Percentiles rank a stretch among this genome's conserved stretches.
Evolutionary conservation across 2,797 vertebrate species (phyloP).

Genomic region (Strix occidentalis): DNA sequence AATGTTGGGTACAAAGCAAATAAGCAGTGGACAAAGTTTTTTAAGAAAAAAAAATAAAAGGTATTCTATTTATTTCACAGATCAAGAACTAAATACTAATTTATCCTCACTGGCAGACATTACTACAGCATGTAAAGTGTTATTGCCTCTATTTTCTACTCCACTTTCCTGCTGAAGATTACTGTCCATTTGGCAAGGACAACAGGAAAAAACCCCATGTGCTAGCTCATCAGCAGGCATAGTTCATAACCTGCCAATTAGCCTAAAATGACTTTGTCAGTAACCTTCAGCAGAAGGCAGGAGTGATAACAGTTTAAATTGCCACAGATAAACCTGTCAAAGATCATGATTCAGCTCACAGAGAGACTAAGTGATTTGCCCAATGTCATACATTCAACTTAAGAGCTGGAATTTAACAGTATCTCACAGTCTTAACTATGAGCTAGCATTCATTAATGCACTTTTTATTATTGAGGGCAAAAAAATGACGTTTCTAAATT

Average conservation of each 20-base stretch:
- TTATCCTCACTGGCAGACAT: not conserved
- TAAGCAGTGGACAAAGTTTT: not conserved
- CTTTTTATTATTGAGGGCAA: not conserved
- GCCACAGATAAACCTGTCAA: constrained; percentile 23
- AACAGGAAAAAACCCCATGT: not conserved
- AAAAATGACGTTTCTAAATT: not conserved
- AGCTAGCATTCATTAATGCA: not conserved
- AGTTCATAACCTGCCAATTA: not conserved
- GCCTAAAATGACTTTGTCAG: not conserved
- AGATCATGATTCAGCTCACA: not conserved
- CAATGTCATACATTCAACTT: not conserved
- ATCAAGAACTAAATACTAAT: not conserved
- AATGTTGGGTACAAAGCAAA: not conserved
- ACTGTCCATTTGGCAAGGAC: not conserved
- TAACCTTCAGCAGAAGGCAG: constrained; percentile 38
- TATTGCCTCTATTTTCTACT: not conserved
- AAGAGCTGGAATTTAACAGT: not conserved
- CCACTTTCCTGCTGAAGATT: not conserved
- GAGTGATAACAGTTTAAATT: constrained; percentile 24
- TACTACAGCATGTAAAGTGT: not conserved
- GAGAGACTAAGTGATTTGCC: not conserved
- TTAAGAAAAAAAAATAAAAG: not conserved
- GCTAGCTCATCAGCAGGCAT: not conserved
- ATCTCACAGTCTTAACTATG: not conserved
- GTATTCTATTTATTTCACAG: not conserved